Base-by-base conservation (phyloP, 2,113 vertebrate genomes). In the Lethenteron camtschaticum region DNA sequence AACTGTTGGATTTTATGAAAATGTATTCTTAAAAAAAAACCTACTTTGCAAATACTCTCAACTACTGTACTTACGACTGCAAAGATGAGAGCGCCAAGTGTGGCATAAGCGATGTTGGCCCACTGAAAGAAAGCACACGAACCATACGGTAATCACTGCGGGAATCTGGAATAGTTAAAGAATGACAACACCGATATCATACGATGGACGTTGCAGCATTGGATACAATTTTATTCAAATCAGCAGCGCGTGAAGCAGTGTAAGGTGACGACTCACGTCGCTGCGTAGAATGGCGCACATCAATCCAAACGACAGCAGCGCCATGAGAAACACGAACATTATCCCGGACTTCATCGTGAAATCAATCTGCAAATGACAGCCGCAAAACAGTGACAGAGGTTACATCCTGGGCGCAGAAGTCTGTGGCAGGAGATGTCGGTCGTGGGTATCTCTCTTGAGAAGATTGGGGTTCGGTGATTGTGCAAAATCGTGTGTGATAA, bases 51-150 rank as follows among this genome's bases (percentile, higher is more conserved):
- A 41, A 41, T 41, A 41, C 41, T 41, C 41, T 41, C 41, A 41
- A n/a, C 14, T 8, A 66, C 14, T 56, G 56, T 75, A 83, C 86
- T 84, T 78, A 86, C 83, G 11, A 83, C 11, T 68, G 84, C 84
- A 77, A 89, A 89, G 71, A 87, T 0, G 70, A 82, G 6, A 5
- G 84, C 85, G 74, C 81, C 83, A 55, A 87, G 73, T 9, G 75
- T 80, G 56, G 83, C 79, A 58, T 84, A 86, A 3, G 76, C 0
- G 68, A 85, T 80, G 75, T 83, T 73, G 20, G 82, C 4, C 77
- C 79, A 85, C 85, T 85, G 79, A 68, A 72, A 41, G 41, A 41
- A 41, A 41, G 41, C 41, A 41, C 41, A 41, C 41, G 41, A 41
- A 41, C 5, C 41, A 41, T 41, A 41, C 41, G 41, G 41, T 41